Conservation (phyloP, 1,140 invertebrate species). For the Planococcus citri region DNA sequence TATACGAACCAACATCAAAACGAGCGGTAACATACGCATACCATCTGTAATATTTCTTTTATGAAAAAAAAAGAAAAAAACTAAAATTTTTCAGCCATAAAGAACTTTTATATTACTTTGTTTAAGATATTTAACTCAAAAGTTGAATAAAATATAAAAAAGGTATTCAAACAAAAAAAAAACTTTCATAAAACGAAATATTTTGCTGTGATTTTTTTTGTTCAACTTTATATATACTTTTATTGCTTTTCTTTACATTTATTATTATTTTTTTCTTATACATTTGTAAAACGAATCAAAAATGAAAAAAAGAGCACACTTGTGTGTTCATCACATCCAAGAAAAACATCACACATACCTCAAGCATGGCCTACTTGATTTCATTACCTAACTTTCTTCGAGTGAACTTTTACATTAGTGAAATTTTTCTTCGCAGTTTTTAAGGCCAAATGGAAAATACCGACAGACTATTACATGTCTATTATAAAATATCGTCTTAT, state of each 20-base stretch:
- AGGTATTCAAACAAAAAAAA: background rate
- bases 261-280: background rate
- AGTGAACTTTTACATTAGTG: too few species aligned
- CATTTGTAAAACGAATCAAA: background rate
- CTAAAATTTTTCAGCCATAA: slow-evolving; percentile 3
- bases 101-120: slow-evolving; percentile 8
- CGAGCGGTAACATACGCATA: background rate
- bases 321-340: background rate
- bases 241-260: background rate
- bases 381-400: too few species aligned
- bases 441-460: too few species aligned
- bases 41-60: slow-evolving; percentile 7
- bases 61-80: background rate
- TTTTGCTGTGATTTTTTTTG: background rate
- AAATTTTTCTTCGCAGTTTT: too few species aligned
- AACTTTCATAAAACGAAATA: background rate
- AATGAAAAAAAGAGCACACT: background rate
- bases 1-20: slow-evolving; percentile 5
- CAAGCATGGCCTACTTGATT: too few species aligned
- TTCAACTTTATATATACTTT: background rate
- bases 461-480: too few species aligned
- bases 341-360: too few species aligned
- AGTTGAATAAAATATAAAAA: background rate
- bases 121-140: background rate
- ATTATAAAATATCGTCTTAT: too few species aligned